Conservation (phyloP, 2,113 vertebrate genomes). For the Benitochromis conjunctus region DNA sequence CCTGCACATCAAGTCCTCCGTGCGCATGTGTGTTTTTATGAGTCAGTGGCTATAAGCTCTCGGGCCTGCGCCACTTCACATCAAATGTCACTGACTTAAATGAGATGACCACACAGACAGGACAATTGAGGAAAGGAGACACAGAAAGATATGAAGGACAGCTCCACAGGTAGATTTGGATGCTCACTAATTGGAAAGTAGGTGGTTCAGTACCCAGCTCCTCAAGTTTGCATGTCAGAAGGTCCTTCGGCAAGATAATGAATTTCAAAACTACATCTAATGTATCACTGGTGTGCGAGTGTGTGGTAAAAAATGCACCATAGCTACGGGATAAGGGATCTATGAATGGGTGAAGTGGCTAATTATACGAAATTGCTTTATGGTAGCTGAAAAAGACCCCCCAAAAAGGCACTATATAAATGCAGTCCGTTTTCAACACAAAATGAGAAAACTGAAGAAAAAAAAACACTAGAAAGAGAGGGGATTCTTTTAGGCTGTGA, state of each 20-base stretch:
- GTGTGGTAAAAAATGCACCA: background rate
- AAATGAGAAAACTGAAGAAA: background rate
- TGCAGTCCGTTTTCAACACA: background rate
- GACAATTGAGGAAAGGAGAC: background rate
- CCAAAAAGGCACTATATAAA: background rate
- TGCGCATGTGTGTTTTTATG: constrained; percentile 66
- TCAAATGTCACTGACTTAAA: constrained; percentile 72
- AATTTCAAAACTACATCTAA: background rate
- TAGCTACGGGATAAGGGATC: background rate
- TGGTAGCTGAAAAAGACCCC: background rate
- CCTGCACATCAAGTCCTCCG: constrained; percentile 51
- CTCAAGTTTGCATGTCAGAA: background rate
- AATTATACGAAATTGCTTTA: background rate
- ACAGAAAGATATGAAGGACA: background rate
- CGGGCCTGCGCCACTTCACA: constrained; percentile 54
- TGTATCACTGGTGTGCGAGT: background rate
- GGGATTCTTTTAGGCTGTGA: background rate
- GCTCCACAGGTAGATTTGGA: background rate
- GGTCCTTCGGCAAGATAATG: background rate
- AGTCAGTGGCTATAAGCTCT: constrained; percentile 58
- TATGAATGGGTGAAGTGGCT: background rate
- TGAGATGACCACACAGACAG: constrained; percentile 36
- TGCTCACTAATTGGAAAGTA: background rate
- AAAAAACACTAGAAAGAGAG: background rate
- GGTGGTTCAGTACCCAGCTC: background rate